Evolutionary conservation across 1,140 invertebrate genomes (phyloP).

Genomic region (Heliconius melpomene): DNA sequence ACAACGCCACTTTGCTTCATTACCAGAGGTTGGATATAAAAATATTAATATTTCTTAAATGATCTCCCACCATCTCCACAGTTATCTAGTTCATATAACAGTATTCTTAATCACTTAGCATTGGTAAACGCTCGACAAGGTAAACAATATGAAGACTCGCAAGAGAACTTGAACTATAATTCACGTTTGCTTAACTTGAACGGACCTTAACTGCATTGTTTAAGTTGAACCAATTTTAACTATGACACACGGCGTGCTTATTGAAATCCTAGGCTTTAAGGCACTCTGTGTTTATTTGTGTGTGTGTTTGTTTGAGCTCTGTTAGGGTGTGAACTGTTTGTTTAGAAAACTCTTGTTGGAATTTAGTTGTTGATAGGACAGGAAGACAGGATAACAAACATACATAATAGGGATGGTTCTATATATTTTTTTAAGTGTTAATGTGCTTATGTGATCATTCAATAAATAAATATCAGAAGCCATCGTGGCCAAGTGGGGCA

Average conservation of each 20-base stretch:
- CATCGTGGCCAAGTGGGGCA: too few relatives aligned
- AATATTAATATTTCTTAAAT: too few relatives aligned
- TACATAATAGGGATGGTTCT: too few relatives aligned
- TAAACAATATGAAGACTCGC: constrained; percentile 77
- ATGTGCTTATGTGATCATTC: too few relatives aligned
- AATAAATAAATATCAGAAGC: too few relatives aligned
- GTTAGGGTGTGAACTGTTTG: background rate
- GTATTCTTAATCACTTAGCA: constrained; percentile 80
- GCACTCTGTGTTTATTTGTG: constrained; percentile 11
- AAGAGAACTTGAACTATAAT: constrained; percentile 68
- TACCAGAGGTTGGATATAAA: too few relatives aligned
- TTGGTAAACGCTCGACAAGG: constrained; percentile 75
- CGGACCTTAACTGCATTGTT: constrained; percentile 66
- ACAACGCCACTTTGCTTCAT: too few relatives aligned
- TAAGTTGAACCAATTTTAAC: constrained; percentile 60
- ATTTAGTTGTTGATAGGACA: too few relatives aligned
- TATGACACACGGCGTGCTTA: constrained; percentile 52
- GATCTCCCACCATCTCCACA: constrained; percentile 46
- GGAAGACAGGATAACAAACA: too few relatives aligned
- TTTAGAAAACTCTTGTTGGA: too few relatives aligned
- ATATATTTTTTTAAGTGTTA: too few relatives aligned
- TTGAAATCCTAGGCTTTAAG: constrained; percentile 38
- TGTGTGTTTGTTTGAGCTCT: background rate
- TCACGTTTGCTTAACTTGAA: constrained; percentile 59
- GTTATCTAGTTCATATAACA: constrained; percentile 46